Percentiles rank a stretch among this genome's conserved stretches.
phyloP scores from a whole-genome alignment of 2,888 invertebrate species.

The Parascotia fuliginaria region DNA sequence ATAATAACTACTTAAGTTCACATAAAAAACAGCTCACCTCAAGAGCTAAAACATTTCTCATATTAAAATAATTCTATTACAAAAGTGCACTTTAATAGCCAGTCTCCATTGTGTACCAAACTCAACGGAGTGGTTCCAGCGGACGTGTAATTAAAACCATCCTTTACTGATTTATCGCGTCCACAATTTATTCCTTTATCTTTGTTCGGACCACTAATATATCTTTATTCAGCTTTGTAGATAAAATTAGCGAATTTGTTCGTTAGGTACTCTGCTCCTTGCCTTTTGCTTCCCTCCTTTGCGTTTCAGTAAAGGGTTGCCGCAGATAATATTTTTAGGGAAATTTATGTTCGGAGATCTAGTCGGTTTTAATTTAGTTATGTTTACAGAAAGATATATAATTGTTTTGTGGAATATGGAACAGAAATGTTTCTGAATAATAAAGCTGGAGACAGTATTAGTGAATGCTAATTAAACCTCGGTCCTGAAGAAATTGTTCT shows the following conservation, averaged over 20 bases:
- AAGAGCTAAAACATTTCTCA: not conserved
- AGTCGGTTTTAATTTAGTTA: conserved; percentile 37
- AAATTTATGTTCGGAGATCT: conserved; percentile 58
- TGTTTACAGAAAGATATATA: not conserved
- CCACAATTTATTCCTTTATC: conserved; percentile 85
- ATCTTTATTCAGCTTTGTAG: conserved; percentile 78
- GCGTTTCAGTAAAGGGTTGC: conserved; percentile 69
- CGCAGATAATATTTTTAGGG: conserved; percentile 61
- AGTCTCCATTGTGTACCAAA: conserved; percentile 33
- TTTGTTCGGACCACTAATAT: conserved; percentile 80
- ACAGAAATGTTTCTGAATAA: too few species aligned
- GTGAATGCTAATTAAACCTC: too few species aligned
- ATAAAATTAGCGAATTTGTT: conserved; percentile 83
- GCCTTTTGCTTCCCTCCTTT: conserved; percentile 45
- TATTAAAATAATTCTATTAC: not conserved
- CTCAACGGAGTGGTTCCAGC: conserved; percentile 54
- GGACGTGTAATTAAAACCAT: conserved; percentile 83
- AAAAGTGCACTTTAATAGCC: not conserved
- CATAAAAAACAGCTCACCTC: not conserved
- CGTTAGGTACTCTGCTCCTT: conserved; percentile 36
- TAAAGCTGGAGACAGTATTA: too few species aligned
- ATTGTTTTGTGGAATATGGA: not conserved
- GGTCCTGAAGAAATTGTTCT: too few species aligned
- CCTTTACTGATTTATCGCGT: conserved; percentile 82
- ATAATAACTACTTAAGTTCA: not conserved